phyloP scores from a whole-genome alignment of 2,888 invertebrate species.

The Scaptomyza reducta region DNA sequence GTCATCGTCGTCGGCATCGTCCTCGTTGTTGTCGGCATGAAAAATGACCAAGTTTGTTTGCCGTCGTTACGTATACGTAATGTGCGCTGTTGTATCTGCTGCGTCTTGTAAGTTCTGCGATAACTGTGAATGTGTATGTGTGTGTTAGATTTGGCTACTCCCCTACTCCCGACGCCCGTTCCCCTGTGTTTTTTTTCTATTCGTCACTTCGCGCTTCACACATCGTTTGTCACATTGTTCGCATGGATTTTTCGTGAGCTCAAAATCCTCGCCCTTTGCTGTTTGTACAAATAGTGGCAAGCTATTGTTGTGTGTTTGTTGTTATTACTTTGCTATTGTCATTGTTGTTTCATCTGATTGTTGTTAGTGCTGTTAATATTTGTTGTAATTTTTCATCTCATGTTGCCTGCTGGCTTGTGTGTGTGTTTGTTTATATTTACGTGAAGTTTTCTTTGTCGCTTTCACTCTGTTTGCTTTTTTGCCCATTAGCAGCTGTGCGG shows the following conservation, averaged over 20 bases:
- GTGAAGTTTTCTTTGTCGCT: slow-evolving; percentile 32
- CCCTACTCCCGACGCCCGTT: not conserved
- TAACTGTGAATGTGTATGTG: slow-evolving; percentile 58
- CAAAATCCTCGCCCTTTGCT: slow-evolving; percentile 47
- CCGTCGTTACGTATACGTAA: slow-evolving; percentile 70
- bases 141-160: slow-evolving; percentile 54
- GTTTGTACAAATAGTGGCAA: slow-evolving; percentile 52
- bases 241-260: slow-evolving; percentile 57
- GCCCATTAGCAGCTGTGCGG: slow-evolving; percentile 64
- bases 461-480: slow-evolving; percentile 54
- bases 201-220: slow-evolving; percentile 68
- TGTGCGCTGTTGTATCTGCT: slow-evolving; percentile 33
- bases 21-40: slow-evolving; percentile 58
- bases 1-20: slow-evolving; percentile 53
- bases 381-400: slow-evolving; percentile 75
- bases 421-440: not conserved
- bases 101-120: slow-evolving; percentile 48
- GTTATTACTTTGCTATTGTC: slow-evolving; percentile 48
- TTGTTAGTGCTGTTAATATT: slow-evolving; percentile 59
- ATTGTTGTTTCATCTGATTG: slow-evolving; percentile 65
- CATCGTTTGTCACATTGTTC: slow-evolving; percentile 79
- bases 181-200: not conserved
- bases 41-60: slow-evolving; percentile 70
- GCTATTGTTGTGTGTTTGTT: slow-evolving; percentile 39
- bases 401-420: slow-evolving; percentile 34